Percentiles rank a stretch among this genome's conserved stretches.
Evolutionary conservation across 2,113 vertebrate genomes (phyloP).

Genomic region (Saccopteryx leptura): DNA sequence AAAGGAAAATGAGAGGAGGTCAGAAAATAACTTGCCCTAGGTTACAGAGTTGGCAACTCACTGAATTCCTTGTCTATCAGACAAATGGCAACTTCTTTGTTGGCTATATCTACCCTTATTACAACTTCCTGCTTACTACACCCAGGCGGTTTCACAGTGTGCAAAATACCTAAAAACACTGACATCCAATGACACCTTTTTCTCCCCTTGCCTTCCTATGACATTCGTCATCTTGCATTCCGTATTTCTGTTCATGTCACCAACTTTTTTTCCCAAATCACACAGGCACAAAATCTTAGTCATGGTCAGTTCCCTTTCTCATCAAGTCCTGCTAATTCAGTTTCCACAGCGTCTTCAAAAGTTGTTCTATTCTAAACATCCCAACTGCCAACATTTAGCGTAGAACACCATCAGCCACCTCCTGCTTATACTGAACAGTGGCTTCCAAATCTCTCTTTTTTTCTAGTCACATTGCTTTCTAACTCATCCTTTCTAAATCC

Average conservation of each 20-base stretch:
- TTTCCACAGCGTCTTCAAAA: neutral
- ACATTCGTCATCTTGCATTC: neutral
- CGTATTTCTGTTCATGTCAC: neutral
- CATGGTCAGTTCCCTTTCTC: neutral
- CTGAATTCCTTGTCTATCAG: neutral
- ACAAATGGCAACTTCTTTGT: neutral
- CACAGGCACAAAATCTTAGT: neutral
- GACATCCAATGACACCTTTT: neutral
- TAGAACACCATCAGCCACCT: neutral
- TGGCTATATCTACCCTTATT: neutral
- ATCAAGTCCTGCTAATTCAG: neutral
- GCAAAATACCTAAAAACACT: neutral
- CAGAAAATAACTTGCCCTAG: neutral
- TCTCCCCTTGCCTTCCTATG: neutral
- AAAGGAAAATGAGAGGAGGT: conserved; percentile 2
- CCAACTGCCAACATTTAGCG: neutral
- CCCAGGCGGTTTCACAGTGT: neutral
- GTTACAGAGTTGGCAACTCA: neutral
- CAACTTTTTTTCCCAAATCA: neutral
- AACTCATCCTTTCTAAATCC: neutral
- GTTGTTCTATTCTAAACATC: neutral
- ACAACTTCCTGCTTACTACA: neutral
- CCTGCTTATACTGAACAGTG: neutral
- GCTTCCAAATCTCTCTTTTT: neutral
- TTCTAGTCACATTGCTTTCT: neutral